Evolutionary conservation across 2,113 vertebrate species (phyloP), one percentile per base, ranked within the genome.

Genomic region (Podilymbus podiceps): DNA sequence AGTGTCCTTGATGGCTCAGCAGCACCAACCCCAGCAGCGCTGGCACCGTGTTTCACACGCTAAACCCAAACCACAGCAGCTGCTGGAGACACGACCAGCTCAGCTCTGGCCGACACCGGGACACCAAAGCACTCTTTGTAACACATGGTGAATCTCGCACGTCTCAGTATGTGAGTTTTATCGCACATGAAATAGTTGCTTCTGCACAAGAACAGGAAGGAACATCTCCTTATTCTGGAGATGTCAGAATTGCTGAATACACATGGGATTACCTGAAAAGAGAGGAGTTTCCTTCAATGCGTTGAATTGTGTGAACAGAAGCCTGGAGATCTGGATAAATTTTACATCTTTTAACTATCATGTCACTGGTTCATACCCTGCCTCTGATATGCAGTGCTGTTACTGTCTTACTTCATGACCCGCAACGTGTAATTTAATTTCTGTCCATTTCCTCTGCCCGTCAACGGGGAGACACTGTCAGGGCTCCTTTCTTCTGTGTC

Each of bases 131-230:
- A 66, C 11, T 21, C 72, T 4, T 1, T 5, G 11, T 18, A n/a
- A 25, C 24, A 3, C 11, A 0, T 11, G 17, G 28, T n/a, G 14
- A 31, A 42, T 31, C 50, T 53, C 56, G 0, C 8, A 2, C 10
- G 10, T 64, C 73, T 72, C 46, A 4, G 14, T 6, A 46, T 1
- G 0, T 53, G 19, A 8, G 25, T 60, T 59, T 83, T 53, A 78
- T 13, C 73, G 52, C 72, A 31, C 8, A 1, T 21, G 22, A 23
- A 81, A 28, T 14, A 50, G 71, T 21, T 33, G 35, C 27, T 75
- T 52, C 33, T 56, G 22, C 1, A 0, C 20, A 66, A 31, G 12
- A n/a, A 16, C 79, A 8, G n/a, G 6, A 71, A 25, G 11, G n/a
- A n/a, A n/a, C n/a, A n/a, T 16, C 38, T n/a, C 21, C 4, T 0